These are phyloP conservation scores for Limanda limanda DNA, from an alignment of 2,113 vertebrate species.

Conservation along the genomic window DNA sequence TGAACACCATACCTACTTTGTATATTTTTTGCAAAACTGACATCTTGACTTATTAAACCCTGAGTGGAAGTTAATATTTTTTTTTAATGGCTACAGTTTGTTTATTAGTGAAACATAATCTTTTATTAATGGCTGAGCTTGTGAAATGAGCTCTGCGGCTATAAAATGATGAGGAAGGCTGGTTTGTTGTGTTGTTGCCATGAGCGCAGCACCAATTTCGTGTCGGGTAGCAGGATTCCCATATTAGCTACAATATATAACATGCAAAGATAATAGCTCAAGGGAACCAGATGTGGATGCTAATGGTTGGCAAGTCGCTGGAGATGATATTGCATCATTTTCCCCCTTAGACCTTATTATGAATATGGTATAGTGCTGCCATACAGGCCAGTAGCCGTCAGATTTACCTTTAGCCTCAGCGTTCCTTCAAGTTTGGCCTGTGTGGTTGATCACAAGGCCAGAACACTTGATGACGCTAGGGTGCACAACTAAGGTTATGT, in stretches of 20 bases:
- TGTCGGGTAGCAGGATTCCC: conserved; percentile 21
- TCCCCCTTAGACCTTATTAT: conserved; percentile 7
- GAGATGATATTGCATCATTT: conserved; percentile 8
- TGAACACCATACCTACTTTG: too few relatives aligned
- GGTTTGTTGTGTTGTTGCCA: conserved; percentile 30
- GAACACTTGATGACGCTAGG: too few relatives aligned
- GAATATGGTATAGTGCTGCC: conserved; percentile 3
- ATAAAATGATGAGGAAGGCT: neutral
- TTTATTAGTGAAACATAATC: neutral
- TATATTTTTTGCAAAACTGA: too few relatives aligned
- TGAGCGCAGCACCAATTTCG: conserved; percentile 15
- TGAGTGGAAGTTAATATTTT: too few relatives aligned
- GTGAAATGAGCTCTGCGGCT: neutral
- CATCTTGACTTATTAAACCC: too few relatives aligned
- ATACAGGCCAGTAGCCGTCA: too few relatives aligned
- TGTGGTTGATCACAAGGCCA: too few relatives aligned
- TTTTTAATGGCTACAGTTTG: neutral
- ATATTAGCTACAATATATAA: conserved; percentile 47
- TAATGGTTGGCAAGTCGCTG: conserved; percentile 14
- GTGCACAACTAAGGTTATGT: too few relatives aligned
- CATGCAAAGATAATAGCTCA: conserved; percentile 26
- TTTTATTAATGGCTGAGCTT: neutral
- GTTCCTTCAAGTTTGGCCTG: too few relatives aligned
- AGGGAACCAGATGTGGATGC: conserved; percentile 7
- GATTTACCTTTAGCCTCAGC: too few relatives aligned